Conservation (phyloP, 2,113 vertebrate genomes). For the Perca fluviatilis region DNA sequence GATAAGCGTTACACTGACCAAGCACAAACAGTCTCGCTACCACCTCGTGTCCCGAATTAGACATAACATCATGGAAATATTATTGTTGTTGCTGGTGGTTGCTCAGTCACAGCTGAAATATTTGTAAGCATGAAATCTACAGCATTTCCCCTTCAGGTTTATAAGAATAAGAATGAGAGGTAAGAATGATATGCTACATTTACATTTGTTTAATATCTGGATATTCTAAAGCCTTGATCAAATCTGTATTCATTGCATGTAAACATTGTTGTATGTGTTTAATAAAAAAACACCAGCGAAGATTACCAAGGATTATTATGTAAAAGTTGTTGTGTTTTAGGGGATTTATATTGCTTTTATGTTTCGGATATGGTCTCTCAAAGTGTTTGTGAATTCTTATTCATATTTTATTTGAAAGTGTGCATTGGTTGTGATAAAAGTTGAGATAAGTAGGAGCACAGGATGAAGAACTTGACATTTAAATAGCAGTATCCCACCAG, state of each 20-base stretch:
- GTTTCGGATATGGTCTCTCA: not conserved
- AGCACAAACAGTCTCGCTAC: slow-evolving; percentile 33
- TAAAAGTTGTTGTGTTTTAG: slow-evolving; percentile 10
- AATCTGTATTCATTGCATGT: slow-evolving; percentile 29
- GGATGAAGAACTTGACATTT: not conserved
- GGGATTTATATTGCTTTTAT: not conserved
- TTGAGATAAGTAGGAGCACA: too few relatives aligned
- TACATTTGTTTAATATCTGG: slow-evolving; percentile 48
- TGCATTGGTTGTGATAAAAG: not conserved
- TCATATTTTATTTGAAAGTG: not conserved
- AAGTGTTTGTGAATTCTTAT: slow-evolving; percentile 3
- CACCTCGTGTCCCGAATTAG: slow-evolving; percentile 47
- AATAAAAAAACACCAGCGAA: not conserved
- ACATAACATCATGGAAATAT: slow-evolving; percentile 39
- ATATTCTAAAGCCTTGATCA: slow-evolving; percentile 34
- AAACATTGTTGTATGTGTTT: slow-evolving; percentile 1
- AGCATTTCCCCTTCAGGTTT: slow-evolving; percentile 28
- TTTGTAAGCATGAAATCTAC: slow-evolving; percentile 55
- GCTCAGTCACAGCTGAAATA: slow-evolving; percentile 47
- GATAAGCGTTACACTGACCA: too few relatives aligned
- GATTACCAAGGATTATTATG: not conserved
- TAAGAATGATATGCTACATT: slow-evolving; percentile 30
- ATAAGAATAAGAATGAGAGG: too few relatives aligned
- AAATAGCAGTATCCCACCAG: not conserved
- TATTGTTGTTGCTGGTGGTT: slow-evolving; percentile 46